Percentiles rank a stretch among this genome's conserved stretches.
These are phyloP conservation scores for Ooceraea biroi DNA, from an alignment of 1,140 invertebrate species.

Conservation along the genomic window DNA sequence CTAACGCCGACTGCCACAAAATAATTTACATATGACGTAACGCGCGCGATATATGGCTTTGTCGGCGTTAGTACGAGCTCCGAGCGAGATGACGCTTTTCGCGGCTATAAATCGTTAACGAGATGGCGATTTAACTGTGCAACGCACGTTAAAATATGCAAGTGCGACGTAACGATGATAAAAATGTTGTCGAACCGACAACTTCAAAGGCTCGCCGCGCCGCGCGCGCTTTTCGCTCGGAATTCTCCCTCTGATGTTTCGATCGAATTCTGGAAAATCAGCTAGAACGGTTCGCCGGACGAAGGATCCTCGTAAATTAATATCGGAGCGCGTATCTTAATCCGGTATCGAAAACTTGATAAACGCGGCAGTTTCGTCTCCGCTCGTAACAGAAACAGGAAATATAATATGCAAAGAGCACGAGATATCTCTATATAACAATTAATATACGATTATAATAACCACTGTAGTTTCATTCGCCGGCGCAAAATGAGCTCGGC, in stretches of 20 bases:
- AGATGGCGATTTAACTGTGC: constrained; percentile 24
- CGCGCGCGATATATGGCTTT: constrained; percentile 20
- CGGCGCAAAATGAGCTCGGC: neutral
- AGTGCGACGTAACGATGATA: neutral
- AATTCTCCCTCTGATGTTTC: constrained; percentile 4
- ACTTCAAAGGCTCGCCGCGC: neutral
- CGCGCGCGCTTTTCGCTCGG: neutral
- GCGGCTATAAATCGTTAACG: constrained; percentile 33
- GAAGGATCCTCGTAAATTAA: too few relatives aligned
- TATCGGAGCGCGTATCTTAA: too few relatives aligned
- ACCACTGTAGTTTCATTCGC: neutral
- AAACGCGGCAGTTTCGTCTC: too few relatives aligned
- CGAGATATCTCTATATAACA: too few relatives aligned
- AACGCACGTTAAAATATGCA: constrained; percentile 39
- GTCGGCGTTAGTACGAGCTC: neutral
- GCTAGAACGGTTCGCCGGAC: neutral
- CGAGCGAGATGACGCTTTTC: constrained; percentile 7
- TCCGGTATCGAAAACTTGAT: too few relatives aligned
- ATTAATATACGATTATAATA: too few relatives aligned
- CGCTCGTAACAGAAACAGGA: too few relatives aligned
- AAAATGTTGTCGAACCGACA: constrained; percentile 1
- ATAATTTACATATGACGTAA: constrained; percentile 39
- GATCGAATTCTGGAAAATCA: neutral
- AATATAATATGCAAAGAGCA: too few relatives aligned
- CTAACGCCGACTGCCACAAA: neutral